Evolutionary conservation across 2,797 vertebrate genomes (phyloP).

Genomic region (Centropyge bicolor): DNA sequence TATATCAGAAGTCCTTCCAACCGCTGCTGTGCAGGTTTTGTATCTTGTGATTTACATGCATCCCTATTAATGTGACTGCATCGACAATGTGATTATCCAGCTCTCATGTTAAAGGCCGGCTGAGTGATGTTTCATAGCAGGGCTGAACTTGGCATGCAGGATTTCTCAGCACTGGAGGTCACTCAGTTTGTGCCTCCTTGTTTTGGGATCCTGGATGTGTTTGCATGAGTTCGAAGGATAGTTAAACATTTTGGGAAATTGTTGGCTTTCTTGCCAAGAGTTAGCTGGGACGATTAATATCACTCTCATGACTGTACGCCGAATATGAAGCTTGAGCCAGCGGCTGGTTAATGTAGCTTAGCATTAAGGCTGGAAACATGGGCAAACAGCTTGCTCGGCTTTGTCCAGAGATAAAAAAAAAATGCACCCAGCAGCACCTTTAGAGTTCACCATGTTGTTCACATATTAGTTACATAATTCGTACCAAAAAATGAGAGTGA

Average conservation of each 20-base stretch:
- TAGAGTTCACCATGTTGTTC: not conserved
- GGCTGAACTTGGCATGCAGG: conserved; percentile 2
- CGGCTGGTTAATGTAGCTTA: not conserved
- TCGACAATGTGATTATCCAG: conserved; percentile 51
- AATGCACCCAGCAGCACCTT: not conserved
- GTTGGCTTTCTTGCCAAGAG: not conserved
- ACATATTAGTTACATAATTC: not conserved
- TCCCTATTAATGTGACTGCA: conserved; percentile 78
- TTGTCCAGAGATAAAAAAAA: not conserved
- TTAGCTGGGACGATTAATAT: not conserved
- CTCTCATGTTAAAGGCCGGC: conserved; percentile 34
- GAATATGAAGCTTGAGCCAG: not conserved
- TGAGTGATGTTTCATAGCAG: conserved; percentile 35
- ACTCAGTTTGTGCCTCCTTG: conserved; percentile 21
- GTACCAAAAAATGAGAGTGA: not conserved
- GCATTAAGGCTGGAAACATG: not conserved
- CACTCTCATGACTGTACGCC: not conserved
- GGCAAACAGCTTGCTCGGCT: not conserved
- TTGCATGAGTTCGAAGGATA: conserved; percentile 12
- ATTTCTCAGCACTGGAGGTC: conserved; percentile 9
- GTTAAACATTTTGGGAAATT: not conserved
- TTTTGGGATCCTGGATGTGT: conserved; percentile 26
- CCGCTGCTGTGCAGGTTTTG: conserved; percentile 65
- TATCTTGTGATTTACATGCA: conserved; percentile 60
- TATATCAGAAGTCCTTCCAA: conserved; percentile 64